phyloP scores from a whole-genome alignment of 2,888 invertebrate species.

The Myathropa florea region DNA sequence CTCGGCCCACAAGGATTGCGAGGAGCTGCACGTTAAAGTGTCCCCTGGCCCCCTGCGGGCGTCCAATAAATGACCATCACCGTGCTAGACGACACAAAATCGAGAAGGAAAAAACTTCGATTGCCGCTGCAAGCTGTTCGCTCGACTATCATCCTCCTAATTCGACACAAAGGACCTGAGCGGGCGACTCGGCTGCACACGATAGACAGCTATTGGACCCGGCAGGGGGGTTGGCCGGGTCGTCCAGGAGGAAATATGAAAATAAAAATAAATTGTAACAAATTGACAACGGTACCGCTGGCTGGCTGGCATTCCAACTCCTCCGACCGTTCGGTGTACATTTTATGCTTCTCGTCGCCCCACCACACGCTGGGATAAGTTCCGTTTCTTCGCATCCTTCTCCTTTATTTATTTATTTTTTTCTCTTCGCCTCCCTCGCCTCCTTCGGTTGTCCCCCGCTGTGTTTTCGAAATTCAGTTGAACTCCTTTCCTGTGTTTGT shows the following conservation, averaged over 20 bases:
- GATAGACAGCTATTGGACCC: not conserved
- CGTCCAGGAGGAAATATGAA: constrained; percentile 58
- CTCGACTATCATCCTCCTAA: constrained; percentile 65
- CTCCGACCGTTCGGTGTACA: constrained; percentile 49
- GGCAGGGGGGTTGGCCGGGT: not conserved
- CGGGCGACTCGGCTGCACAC: not conserved
- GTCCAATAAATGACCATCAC: constrained; percentile 62
- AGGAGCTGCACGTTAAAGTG: constrained; percentile 64
- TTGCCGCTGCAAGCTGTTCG: constrained; percentile 68
- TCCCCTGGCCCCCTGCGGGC: constrained; percentile 41
- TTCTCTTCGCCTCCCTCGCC: not conserved
- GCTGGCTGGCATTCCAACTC: constrained; percentile 15
- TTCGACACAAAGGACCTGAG: constrained; percentile 66
- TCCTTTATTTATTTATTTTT: not conserved
- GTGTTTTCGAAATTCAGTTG: not conserved
- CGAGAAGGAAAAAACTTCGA: constrained; percentile 39
- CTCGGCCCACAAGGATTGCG: not conserved
- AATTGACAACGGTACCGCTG: constrained; percentile 64
- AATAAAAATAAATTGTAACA: constrained; percentile 71
- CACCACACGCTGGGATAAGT: constrained; percentile 21
- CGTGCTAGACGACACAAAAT: constrained; percentile 12
- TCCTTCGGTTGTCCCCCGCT: not conserved
- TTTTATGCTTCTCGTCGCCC: constrained; percentile 42
- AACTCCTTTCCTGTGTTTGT: constrained; percentile 16
- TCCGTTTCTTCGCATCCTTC: constrained; percentile 8